Conservation (phyloP, 2,797 vertebrate species). For the Aselliscus stoliczkanus region DNA sequence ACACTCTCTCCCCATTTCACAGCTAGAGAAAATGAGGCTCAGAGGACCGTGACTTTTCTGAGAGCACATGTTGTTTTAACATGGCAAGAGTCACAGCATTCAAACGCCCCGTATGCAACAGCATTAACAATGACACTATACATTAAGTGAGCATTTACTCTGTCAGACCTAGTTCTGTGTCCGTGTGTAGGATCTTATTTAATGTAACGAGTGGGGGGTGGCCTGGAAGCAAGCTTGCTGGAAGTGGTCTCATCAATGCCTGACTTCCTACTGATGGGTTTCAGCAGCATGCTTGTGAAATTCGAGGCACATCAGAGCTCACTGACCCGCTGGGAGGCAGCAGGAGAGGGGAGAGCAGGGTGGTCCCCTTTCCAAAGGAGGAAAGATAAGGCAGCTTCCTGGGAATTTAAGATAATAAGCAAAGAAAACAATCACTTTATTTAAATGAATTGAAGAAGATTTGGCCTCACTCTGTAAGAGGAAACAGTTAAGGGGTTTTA, state of each 20-base stretch:
- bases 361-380: background rate
- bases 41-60: rapidly evolving
- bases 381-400: background rate
- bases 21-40: background rate
- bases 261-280: background rate
- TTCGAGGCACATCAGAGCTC: background rate
- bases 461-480: conserved; percentile 38
- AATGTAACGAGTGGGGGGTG: background rate
- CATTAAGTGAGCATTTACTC: background rate
- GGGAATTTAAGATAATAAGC: conserved; percentile 45
- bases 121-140: rapidly evolving
- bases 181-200: background rate
- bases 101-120: rapidly evolving
- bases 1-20: background rate
- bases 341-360: background rate
- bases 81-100: background rate
- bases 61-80: background rate
- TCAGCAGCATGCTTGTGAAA: background rate
- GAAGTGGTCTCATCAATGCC: background rate
- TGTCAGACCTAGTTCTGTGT: background rate
- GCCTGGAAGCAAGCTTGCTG: background rate
- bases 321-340: background rate
- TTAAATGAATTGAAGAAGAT: conserved; percentile 61
- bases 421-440: conserved; percentile 64
- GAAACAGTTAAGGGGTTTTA: conserved; percentile 67